These are phyloP conservation scores for Sitta europaea DNA, from an alignment of 2,113 vertebrate genomes.

Conservation along the genomic window DNA sequence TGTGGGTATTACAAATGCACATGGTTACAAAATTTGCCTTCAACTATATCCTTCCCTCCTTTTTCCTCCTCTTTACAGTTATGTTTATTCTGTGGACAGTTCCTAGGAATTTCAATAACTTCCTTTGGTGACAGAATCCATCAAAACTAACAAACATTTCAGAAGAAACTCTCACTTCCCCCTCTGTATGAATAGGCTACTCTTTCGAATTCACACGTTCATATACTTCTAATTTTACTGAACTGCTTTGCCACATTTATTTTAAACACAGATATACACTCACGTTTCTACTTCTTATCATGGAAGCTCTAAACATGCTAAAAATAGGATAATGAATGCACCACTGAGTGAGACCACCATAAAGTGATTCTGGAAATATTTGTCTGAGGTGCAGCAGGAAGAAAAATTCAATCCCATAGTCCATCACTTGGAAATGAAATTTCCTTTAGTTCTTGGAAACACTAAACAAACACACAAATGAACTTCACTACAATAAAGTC, in stretches of 20 bases:
- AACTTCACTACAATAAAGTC: neutral
- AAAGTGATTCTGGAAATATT: neutral
- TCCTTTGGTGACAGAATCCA: neutral
- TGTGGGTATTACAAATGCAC: neutral
- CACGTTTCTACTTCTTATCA: neutral
- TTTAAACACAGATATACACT: neutral
- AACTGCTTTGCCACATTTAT: neutral
- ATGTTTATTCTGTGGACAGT: neutral
- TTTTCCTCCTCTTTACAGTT: neutral
- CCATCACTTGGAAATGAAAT: neutral
- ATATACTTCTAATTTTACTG: neutral
- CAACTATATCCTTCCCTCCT: neutral
- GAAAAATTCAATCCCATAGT: neutral
- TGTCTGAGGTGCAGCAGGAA: neutral
- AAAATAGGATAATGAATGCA: neutral
- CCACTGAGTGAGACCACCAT: neutral
- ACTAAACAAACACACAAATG: neutral
- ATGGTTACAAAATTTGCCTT: neutral
- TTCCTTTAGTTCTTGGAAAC: neutral
- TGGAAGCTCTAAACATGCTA: neutral
- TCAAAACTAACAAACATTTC: neutral
- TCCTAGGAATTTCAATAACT: neutral
- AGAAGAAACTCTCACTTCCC: neutral
- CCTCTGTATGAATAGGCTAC: neutral
- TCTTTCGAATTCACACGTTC: neutral